Evolutionary conservation across 2,888 invertebrate genomes (phyloP).

Genomic region (Prosopocoilus inquinatus): DNA sequence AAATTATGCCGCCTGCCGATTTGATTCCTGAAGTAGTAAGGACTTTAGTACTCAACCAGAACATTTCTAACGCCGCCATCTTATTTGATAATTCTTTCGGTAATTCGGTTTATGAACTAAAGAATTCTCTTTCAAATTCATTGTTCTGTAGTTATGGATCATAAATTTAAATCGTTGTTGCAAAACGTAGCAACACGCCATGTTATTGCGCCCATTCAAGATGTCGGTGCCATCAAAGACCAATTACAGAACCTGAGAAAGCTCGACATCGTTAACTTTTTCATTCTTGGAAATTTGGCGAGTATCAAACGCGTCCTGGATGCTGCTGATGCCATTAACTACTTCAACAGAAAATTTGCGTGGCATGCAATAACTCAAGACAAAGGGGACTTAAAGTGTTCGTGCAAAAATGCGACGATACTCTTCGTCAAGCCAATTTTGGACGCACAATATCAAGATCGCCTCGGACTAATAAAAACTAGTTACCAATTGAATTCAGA

Average conservation of each 20-base stretch:
- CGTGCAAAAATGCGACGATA: constrained; percentile 74
- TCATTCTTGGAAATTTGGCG: constrained; percentile 72
- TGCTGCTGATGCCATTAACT: constrained; percentile 68
- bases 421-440: constrained; percentile 73
- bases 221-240: constrained; percentile 55
- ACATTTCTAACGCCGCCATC: constrained; percentile 89
- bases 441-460: constrained; percentile 66
- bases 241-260: constrained; percentile 74
- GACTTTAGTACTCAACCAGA: constrained; percentile 76
- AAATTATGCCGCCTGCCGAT: constrained; percentile 83
- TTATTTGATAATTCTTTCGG: constrained; percentile 86
- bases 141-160: constrained; percentile 74
- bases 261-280: constrained; percentile 86
- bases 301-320: constrained; percentile 59
- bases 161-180: constrained; percentile 87
- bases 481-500: constrained; percentile 70
- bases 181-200: constrained; percentile 89
- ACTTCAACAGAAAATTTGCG: constrained; percentile 77
- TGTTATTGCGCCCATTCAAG: constrained; percentile 72
- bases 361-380: constrained; percentile 84
- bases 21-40: constrained; percentile 80
- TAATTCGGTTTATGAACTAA: constrained; percentile 38
- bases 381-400: constrained; percentile 70
- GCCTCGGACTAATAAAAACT: constrained; percentile 67
- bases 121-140: background rate